These are phyloP conservation scores for Ibidorhyncha struthersii DNA, from an alignment of 2,113 vertebrate genomes.

Conservation along the genomic window DNA sequence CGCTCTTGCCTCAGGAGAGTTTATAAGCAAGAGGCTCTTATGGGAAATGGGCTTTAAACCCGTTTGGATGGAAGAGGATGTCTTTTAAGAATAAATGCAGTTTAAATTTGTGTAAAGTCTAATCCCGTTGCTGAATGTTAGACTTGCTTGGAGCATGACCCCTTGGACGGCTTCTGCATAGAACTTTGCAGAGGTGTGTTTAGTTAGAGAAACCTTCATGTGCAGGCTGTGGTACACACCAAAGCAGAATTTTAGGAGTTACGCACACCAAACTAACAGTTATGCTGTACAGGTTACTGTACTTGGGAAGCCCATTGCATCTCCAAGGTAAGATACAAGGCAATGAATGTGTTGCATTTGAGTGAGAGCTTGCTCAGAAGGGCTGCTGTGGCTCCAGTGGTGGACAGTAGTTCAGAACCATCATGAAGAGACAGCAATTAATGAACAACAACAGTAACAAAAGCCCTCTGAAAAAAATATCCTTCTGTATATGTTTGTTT, in stretches of 20 bases:
- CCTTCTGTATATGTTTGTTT: not conserved
- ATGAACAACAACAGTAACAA: not conserved
- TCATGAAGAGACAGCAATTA: not conserved
- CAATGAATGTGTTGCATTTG: not conserved
- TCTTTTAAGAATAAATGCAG: not conserved
- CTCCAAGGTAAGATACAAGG: not conserved
- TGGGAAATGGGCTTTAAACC: too few relatives aligned
- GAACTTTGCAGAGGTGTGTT: not conserved
- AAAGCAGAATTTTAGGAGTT: not conserved
- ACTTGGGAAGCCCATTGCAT: not conserved
- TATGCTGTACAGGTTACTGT: not conserved
- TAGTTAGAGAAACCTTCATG: not conserved
- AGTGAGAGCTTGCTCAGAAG: not conserved
- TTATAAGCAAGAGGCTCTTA: too few relatives aligned
- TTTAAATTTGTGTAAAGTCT: not conserved
- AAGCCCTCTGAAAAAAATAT: not conserved
- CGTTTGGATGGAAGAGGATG: too few relatives aligned
- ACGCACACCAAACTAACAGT: rapidly evolving
- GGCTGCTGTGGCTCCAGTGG: not conserved
- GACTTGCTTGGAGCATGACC: not conserved
- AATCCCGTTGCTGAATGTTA: not conserved
- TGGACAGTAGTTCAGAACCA: not conserved
- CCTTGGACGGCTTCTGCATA: rapidly evolving
- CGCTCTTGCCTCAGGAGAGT: too few relatives aligned
- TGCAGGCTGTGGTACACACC: not conserved